Evolutionary conservation across 2,113 vertebrate species (phyloP).

Genomic region (Poecile atricapillus): DNA sequence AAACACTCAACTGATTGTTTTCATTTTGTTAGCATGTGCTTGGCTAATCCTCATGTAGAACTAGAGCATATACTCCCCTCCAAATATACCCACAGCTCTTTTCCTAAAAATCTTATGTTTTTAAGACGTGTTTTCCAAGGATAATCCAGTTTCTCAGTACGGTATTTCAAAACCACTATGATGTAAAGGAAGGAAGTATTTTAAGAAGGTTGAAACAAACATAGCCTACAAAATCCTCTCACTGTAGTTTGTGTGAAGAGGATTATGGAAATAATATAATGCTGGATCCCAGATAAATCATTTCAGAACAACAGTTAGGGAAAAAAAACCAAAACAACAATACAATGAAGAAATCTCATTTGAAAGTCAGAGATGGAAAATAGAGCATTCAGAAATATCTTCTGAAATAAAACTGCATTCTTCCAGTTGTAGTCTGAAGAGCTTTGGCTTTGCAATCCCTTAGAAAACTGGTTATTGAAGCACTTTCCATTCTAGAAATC

Average conservation of each 20-base stretch:
- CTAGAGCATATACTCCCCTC: rapidly evolving
- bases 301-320: neutral
- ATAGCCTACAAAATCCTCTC: neutral
- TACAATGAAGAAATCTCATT: neutral
- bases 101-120: neutral
- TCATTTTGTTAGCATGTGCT: neutral
- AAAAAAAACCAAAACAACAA: neutral
- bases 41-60: neutral
- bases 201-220: neutral
- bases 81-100: neutral
- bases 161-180: neutral
- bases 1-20: neutral
- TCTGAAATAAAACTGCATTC: neutral
- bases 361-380: neutral
- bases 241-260: neutral
- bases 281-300: neutral
- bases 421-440: neutral
- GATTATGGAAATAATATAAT: neutral
- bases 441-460: neutral
- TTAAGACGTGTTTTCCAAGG: neutral
- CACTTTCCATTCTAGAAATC: neutral
- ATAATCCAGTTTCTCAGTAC: neutral
- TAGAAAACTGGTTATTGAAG: neutral
- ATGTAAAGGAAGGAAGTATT: neutral
- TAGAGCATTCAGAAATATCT: neutral